phyloP scores from a whole-genome alignment of 2,113 vertebrate species.

The Nicator chloris region DNA sequence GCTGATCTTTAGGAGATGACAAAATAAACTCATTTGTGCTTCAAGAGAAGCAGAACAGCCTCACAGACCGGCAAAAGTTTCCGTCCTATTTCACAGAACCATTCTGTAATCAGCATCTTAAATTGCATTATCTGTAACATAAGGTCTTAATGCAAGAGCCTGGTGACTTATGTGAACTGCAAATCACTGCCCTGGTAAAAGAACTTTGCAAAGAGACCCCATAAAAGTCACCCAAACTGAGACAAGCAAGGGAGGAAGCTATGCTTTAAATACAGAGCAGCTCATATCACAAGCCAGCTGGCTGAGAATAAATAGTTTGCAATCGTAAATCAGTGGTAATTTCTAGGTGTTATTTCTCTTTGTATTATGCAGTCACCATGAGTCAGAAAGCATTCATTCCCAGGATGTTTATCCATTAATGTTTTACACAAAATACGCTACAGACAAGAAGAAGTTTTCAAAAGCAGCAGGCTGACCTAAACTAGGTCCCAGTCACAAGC shows the following conservation, averaged over 20 bases:
- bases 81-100: conserved; percentile 32
- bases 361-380: not conserved
- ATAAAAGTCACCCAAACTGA: not conserved
- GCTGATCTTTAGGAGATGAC: not conserved
- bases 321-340: not conserved
- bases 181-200: conserved; percentile 26
- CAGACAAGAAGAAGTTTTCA: not conserved
- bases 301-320: not conserved
- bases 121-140: conserved; percentile 42
- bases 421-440: not conserved
- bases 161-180: not conserved
- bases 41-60: not conserved
- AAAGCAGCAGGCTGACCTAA: not conserved
- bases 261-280: not conserved
- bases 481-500: not conserved
- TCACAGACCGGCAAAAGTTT: not conserved
- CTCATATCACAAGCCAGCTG: not conserved
- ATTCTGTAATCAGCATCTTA: not conserved
- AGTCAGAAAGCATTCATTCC: not conserved
- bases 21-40: not conserved
- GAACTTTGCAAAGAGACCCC: not conserved
- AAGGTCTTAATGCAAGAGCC: conserved; percentile 14
- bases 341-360: not conserved
- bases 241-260: not conserved
- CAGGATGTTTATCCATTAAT: not conserved